phyloP scores from a whole-genome alignment of 2,888 invertebrate genomes.

The Orthosia incerta region DNA sequence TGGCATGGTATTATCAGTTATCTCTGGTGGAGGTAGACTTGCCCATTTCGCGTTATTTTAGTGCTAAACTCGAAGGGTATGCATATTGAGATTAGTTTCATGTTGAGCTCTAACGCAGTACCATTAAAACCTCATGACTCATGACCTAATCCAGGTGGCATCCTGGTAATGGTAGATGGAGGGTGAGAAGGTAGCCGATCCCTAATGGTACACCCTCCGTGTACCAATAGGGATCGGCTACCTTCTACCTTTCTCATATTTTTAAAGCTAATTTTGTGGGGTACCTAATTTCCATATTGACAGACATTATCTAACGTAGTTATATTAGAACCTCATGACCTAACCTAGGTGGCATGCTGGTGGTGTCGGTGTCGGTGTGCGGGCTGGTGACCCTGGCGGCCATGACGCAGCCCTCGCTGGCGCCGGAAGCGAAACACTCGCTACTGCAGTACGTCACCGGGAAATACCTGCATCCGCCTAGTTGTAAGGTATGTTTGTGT shows the following conservation, averaged over 20 bases:
- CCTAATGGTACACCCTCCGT: too few relatives aligned
- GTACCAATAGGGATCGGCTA: too few relatives aligned
- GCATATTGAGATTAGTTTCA: too few relatives aligned
- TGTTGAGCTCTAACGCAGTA: not conserved
- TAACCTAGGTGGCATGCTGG: constrained; percentile 95
- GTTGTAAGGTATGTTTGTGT: constrained; percentile 92
- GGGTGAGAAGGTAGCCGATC: too few relatives aligned
- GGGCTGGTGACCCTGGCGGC: constrained; percentile 97
- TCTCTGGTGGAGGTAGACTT: too few relatives aligned
- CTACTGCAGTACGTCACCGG: constrained; percentile 97
- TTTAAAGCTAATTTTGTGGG: not conserved
- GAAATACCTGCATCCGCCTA: constrained; percentile 96
- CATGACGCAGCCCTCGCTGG: constrained; percentile 97
- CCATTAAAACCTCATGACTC: not conserved
- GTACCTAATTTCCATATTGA: not conserved
- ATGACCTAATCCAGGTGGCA: not conserved
- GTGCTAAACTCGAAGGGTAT: too few relatives aligned
- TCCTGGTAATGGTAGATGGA: not conserved
- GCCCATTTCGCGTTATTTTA: too few relatives aligned
- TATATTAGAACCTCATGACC: constrained; percentile 1
- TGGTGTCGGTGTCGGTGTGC: constrained; percentile 97
- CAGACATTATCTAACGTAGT: not conserved
- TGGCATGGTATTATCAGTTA: too few relatives aligned
- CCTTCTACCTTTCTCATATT: not conserved
- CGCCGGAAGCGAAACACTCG: constrained; percentile 97